Conservation (phyloP, 2,888 invertebrate genomes). For the Isotomurus palustris region DNA sequence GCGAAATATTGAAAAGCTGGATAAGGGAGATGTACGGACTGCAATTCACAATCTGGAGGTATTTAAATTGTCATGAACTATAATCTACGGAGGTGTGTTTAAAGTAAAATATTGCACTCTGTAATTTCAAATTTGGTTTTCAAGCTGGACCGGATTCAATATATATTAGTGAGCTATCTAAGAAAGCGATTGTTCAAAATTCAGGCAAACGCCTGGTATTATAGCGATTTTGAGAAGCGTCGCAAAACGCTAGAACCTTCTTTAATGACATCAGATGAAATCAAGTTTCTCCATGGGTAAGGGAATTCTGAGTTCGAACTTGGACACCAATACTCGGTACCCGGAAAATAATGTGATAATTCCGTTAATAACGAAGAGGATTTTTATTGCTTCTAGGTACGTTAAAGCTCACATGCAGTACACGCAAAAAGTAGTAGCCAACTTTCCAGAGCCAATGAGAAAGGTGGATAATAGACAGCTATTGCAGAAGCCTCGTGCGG, state of each 20-base stretch:
- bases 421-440: background rate
- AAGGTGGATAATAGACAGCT: background rate
- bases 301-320: too few species aligned
- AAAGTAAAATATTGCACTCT: too few species aligned
- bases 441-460: background rate
- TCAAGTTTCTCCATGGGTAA: slow-evolving; percentile 22
- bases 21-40: slow-evolving; percentile 22
- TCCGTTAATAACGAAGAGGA: too few species aligned
- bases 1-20: slow-evolving; percentile 20
- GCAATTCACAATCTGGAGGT: slow-evolving; percentile 32
- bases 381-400: background rate
- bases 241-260: slow-evolving; percentile 2
- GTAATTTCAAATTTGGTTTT: background rate
- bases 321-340: too few species aligned
- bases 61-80: background rate
- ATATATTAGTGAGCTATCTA: slow-evolving; percentile 19
- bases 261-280: slow-evolving; percentile 19
- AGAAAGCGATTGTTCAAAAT: slow-evolving; percentile 21
- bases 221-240: slow-evolving; percentile 16
- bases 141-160: slow-evolving; percentile 26
- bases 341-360: too few species aligned
- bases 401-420: background rate
- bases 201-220: slow-evolving; percentile 16
- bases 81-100: background rate
- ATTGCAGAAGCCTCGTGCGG: background rate